Evolutionary conservation across 2,888 invertebrate species (phyloP), one percentile per base, ranked within the genome.

Genomic region (Melikaiella ostensackeni): DNA sequence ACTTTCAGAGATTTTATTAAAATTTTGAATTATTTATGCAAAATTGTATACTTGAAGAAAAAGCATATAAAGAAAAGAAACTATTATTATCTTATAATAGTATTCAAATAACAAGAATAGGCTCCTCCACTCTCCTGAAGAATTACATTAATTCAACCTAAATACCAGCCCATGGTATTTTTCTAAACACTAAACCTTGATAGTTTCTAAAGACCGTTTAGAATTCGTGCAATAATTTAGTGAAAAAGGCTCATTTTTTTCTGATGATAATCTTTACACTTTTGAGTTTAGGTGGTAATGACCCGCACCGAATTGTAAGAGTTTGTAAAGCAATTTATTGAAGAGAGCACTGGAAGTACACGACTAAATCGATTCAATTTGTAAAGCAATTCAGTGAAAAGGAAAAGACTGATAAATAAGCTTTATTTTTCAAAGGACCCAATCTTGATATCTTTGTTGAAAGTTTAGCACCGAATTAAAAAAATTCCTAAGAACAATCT

Each of bases 301-400:
- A 42, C 42, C 42, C 1, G 0, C 13, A 11, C 6, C 42, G 24
- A 64, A 64, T 42, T 19, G 38, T 42, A 35, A 24, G 19, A 21
- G 38, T 21, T 38, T 63, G 63, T 38, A 63, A 63, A 38, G 38
- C 35, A 63, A 38, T 63, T 63, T 35, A 63, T 63, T 38, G 38
- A 62, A 63, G 38, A 63, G 33, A n/a, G 0, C 33, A 63, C 63
- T 35, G 21, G 11, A 63, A 35, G 7, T 59, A 19, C 38, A 35
- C 35, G 11, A 38, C 38, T 13, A 64, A 42, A 42, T 66, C 27
- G 42, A 46, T 42, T 42, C 27, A 66, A 70, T 50, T 70, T 50
- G 50, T 30, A 33, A 70, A 70, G 30, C 13, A 70, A 42, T 70
- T 70, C 19, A 46, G 5, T 46, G 42, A 21, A 9, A 46, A 27